Evolutionary conservation across 2,113 vertebrate genomes (phyloP).

Genomic region (Chauna torquata): DNA sequence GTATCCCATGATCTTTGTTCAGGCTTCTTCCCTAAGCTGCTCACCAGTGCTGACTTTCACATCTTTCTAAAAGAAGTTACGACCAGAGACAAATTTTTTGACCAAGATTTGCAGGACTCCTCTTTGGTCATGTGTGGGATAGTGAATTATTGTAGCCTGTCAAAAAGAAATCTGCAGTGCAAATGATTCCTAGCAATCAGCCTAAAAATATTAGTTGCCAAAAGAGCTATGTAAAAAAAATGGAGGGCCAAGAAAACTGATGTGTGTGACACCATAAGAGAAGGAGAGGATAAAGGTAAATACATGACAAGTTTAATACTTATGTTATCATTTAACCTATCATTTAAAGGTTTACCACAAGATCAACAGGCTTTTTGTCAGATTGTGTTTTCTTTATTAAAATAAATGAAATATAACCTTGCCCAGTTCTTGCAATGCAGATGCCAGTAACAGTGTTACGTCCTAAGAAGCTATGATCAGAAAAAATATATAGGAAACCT

Average conservation of each 20-base stretch:
- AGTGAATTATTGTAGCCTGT: background rate
- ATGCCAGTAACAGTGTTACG: background rate
- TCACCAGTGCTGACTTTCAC: background rate
- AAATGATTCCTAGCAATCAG: background rate
- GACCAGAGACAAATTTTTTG: background rate
- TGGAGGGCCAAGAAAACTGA: background rate
- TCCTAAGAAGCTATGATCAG: background rate
- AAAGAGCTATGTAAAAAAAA: background rate
- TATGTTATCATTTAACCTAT: background rate
- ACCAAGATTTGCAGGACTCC: background rate
- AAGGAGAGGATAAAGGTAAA: background rate
- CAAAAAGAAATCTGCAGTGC: background rate
- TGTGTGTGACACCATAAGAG: background rate
- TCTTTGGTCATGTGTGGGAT: background rate
- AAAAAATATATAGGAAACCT: background rate
- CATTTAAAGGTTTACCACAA: background rate
- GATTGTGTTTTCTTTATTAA: background rate
- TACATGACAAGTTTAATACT: background rate
- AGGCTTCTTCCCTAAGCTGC: background rate
- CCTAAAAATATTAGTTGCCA: background rate
- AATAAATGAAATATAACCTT: background rate
- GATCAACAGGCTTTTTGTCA: background rate
- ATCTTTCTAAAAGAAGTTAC: background rate
- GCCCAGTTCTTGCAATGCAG: background rate
- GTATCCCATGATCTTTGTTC: background rate